Conservation (phyloP, 2,113 vertebrate species). For the Melanotaenia duboulayi region DNA sequence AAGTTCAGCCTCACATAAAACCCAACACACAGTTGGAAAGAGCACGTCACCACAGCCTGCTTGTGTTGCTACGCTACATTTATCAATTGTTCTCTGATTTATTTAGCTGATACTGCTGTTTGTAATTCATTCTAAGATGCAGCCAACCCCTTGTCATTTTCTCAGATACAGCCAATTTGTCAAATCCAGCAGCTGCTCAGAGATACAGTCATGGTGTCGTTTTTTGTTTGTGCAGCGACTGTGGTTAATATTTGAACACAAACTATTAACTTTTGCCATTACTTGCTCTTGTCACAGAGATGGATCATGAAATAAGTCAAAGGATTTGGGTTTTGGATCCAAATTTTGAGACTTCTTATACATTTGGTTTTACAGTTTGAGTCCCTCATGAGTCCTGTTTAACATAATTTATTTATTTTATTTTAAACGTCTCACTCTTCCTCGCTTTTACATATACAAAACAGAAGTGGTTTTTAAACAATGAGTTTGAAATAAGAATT, state of each 20-base stretch:
- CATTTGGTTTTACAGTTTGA: too few species aligned
- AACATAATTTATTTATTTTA: too few species aligned
- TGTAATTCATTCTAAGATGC: background rate
- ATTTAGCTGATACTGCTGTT: background rate
- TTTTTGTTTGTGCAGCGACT: background rate
- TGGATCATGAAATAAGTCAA: too few species aligned
- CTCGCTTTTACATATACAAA: too few species aligned
- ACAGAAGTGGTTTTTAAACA: too few species aligned
- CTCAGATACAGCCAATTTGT: background rate
- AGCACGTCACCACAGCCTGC: background rate
- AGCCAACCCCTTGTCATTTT: background rate
- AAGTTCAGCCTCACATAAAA: conserved; percentile 3
- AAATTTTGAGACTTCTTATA: too few species aligned
- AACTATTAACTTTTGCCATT: background rate
- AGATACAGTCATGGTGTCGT: too few species aligned
- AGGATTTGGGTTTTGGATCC: too few species aligned
- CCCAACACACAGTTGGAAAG: conserved; percentile 7
- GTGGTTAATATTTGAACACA: background rate
- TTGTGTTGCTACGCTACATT: background rate
- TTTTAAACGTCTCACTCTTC: too few species aligned
- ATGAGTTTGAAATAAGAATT: too few species aligned
- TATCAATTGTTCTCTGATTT: conserved; percentile 3
- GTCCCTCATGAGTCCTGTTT: too few species aligned
- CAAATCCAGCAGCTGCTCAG: background rate
- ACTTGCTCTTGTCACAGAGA: background rate